A percentile compares a stretch with the other conserved stretches of the same genome.
These are phyloP conservation scores for Acanthisitta chloris DNA, from an alignment of 2,113 vertebrate species.

Conservation along the genomic window DNA sequence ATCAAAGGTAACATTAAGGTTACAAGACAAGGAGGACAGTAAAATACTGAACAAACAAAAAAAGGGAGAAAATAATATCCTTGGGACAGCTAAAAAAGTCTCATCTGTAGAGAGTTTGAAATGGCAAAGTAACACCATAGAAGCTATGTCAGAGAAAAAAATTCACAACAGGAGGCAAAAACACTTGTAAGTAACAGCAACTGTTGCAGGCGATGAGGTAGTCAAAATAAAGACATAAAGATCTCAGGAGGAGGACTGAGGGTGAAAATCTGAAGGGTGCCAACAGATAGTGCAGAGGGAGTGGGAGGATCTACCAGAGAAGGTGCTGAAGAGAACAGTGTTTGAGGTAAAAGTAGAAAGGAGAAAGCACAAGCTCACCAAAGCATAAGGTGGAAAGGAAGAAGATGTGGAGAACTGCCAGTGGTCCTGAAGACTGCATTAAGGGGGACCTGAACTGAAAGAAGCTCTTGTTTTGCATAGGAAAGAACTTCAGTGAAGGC, in stretches of 20 bases:
- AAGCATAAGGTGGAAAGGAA: background rate
- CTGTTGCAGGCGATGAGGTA: background rate
- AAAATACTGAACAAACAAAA: background rate
- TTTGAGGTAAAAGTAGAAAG: background rate
- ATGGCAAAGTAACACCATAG: background rate
- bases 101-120: background rate
- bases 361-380: background rate
- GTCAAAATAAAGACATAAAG: conserved; percentile 12
- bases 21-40: background rate
- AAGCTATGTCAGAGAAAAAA: background rate
- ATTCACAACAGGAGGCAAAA: background rate
- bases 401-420: background rate
- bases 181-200: background rate
- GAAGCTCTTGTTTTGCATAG: background rate
- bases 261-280: background rate
- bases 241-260: background rate
- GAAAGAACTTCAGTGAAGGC: background rate
- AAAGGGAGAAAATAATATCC: background rate
- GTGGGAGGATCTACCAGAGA: background rate
- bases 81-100: background rate
- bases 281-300: background rate
- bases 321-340: background rate
- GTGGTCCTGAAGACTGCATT: background rate
- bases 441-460: background rate
- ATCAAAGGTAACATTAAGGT: background rate